A percentile compares a stretch with the other conserved stretches of the same genome.
Conservation (phyloP, 2,113 vertebrate species). For the Ailuropoda melanoleuca region DNA sequence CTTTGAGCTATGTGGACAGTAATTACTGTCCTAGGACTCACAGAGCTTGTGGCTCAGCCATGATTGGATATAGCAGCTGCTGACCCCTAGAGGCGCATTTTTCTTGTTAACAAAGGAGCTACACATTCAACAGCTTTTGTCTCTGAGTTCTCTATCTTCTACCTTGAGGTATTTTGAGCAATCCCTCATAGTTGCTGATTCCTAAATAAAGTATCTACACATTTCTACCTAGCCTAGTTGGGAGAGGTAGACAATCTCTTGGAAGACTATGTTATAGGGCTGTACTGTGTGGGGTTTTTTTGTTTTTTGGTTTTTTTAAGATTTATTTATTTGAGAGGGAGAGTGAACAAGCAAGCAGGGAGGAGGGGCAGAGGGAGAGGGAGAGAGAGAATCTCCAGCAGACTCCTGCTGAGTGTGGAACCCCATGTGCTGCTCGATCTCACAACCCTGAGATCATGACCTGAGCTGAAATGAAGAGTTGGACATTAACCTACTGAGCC, state of each 20-base stretch:
- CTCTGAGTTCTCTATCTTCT: fast-evolving
- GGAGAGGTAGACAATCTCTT: fast-evolving
- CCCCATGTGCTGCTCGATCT: not conserved
- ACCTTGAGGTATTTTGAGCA: not conserved
- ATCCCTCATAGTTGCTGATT: not conserved
- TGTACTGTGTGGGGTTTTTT: no score
- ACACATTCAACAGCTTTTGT: not conserved
- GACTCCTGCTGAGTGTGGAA: not conserved
- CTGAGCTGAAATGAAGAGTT: not conserved
- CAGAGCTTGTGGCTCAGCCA: not conserved
- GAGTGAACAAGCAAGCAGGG: not conserved
- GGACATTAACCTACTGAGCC: not conserved
- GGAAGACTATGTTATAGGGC: not conserved
- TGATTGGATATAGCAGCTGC: not conserved
- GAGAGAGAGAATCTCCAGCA: not conserved
- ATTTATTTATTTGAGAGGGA: not conserved
- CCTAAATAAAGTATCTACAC: not conserved
- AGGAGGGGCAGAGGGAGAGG: not conserved
- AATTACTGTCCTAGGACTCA: not conserved
- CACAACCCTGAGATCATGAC: not conserved
- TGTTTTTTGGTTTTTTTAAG: not conserved
- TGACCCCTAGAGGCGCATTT: conserved; percentile 26
- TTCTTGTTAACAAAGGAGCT: not conserved
- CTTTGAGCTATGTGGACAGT: fast-evolving
- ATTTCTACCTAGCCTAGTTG: not conserved